Base-by-base conservation (phyloP, 1,140 invertebrate species). In the Drosophila kohkoa region DNA sequence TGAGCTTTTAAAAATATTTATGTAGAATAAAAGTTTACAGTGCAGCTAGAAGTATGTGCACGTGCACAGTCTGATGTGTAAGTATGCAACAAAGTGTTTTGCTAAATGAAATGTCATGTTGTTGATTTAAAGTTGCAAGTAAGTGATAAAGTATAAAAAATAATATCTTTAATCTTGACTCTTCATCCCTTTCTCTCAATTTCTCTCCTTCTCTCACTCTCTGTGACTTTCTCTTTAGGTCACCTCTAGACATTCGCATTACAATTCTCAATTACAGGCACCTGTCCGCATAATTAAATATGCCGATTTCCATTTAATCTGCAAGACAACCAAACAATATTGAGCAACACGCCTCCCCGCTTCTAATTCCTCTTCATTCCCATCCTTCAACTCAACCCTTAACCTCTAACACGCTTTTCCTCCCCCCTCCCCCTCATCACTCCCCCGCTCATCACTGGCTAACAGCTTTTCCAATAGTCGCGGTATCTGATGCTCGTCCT, bases 281-380 rank as follows among this genome's bases (percentile, higher is more conserved):
- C 83, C 82, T 87, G 82, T 80, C 77, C 77, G 82, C 79, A 82
- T 87, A 87, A 87, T 87, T 87, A 88, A 87, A 88, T 88, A 82
- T 81, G 82, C 79, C 83, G 82, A 88, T 87, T 88, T 82, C 74
- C 83, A 74, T 82, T 88, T 88, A 87, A 87, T 88, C 79, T 80
- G 81, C 81, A 49, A 46, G 30, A 69, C 64, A 63, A 54, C 48
- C 72, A 64, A 72, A 62, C 59, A 67, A 57, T 67, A 64, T 38
- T 28, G 46, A 58, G 45, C 32, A 73, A 63, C 32, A 48, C 71
- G 13, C 30, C 10, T 15, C 11, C 16, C 30, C 10, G 15, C 11
- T 16, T 16, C 32, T 13, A 43, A 13, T 49, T n/a, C 3, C 10
- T 5, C 6, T 30, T 2, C 51, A 3, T 16, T 51, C 16, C 35